Conservation (phyloP, 2,797 vertebrate species). For the Emydoidea blandingii region DNA sequence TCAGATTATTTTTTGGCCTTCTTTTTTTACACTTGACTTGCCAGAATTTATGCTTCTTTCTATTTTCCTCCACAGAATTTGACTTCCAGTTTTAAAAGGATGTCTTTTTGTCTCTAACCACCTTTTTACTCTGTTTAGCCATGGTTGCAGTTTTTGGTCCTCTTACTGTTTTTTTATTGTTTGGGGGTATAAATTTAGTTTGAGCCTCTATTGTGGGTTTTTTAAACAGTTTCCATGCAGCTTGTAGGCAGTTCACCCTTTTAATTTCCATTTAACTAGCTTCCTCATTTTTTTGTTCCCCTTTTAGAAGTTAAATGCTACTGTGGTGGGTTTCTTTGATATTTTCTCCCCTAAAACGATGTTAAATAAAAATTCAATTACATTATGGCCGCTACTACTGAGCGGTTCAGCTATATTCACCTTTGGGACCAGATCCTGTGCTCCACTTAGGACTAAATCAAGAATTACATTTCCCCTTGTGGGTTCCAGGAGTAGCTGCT, state of each 20-base stretch:
- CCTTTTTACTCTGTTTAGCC: background rate
- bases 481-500: too few relatives aligned
- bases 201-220: background rate
- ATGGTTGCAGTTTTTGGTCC: background rate
- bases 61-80: background rate
- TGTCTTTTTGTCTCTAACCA: background rate
- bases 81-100: background rate
- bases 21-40: background rate
- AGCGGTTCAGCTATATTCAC: too few relatives aligned
- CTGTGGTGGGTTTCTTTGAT: too few relatives aligned
- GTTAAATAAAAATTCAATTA: too few relatives aligned
- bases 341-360: too few relatives aligned
- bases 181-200: background rate
- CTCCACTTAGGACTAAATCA: too few relatives aligned
- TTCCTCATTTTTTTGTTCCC: too few relatives aligned
- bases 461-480: too few relatives aligned
- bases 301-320: too few relatives aligned
- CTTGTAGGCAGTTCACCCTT: background rate
- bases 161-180: background rate
- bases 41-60: background rate
- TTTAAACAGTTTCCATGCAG: background rate
- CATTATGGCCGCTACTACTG: too few relatives aligned
- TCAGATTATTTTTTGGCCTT: background rate
- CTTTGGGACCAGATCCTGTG: too few relatives aligned
- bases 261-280: background rate